These are phyloP conservation scores for Paradoxurus hermaphroditus DNA, from an alignment of 2,113 vertebrate species.

Conservation along the genomic window DNA sequence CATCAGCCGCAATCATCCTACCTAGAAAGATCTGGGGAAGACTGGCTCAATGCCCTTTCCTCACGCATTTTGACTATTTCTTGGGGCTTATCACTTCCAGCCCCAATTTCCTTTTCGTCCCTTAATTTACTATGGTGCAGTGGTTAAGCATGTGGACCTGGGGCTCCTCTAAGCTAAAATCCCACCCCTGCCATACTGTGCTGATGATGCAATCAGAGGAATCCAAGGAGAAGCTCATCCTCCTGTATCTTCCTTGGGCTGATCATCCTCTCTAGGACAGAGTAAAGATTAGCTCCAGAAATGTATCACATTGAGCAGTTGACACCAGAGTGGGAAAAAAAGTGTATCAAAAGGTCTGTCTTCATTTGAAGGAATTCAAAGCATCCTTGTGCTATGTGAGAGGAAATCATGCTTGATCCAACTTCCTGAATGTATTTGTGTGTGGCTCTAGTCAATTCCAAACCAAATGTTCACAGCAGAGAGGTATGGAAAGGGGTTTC, in stretches of 20 bases:
- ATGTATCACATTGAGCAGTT: neutral
- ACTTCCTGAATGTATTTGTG: neutral
- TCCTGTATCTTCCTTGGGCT: neutral
- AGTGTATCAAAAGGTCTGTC: neutral
- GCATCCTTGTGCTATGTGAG: neutral
- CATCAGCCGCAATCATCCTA: neutral
- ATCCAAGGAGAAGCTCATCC: neutral
- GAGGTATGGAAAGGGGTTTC: slow-evolving; percentile 37
- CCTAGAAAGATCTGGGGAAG: neutral
- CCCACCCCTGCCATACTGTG: neutral
- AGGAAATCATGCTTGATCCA: neutral
- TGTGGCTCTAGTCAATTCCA: slow-evolving; percentile 2
- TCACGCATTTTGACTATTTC: neutral
- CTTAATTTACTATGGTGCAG: neutral
- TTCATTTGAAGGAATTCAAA: neutral
- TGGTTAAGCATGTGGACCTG: neutral
- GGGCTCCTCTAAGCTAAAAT: neutral
- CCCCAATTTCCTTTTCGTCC: neutral
- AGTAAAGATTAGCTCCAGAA: neutral
- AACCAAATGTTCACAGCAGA: slow-evolving; percentile 43
- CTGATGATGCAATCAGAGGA: neutral
- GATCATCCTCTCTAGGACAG: neutral
- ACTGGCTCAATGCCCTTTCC: neutral
- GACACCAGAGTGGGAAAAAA: neutral
- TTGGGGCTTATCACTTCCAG: neutral